phyloP scores from a whole-genome alignment of 2,113 vertebrate species.

The Boulengeromyrus knoepffleri region DNA sequence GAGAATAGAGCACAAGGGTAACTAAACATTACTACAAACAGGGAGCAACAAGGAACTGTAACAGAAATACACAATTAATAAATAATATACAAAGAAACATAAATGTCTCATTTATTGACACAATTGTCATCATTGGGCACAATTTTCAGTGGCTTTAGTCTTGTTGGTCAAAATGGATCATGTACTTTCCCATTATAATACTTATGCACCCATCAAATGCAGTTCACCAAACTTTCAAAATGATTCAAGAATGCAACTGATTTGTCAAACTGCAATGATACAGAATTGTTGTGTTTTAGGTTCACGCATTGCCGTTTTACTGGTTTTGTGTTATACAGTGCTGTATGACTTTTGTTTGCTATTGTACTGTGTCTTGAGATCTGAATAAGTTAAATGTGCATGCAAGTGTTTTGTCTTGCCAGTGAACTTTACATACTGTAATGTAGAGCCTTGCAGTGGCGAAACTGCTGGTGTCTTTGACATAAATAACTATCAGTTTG shows the following conservation, averaged over 20 bases:
- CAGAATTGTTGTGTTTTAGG: not conserved
- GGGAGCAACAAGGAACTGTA: not conserved
- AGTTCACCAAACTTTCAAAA: not conserved
- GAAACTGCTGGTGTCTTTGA: not conserved
- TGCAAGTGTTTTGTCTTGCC: not conserved
- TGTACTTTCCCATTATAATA: not conserved
- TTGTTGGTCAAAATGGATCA: not conserved
- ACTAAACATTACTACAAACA: not conserved
- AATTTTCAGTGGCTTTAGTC: not conserved
- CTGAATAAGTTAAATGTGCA: no score
- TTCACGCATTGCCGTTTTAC: not conserved
- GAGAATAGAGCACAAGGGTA: not conserved
- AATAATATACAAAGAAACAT: not conserved
- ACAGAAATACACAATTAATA: not conserved
- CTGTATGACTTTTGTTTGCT: not conserved
- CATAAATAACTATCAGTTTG: not conserved
- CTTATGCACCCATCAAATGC: not conserved
- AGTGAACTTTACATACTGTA: not conserved
- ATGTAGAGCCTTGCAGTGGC: not conserved
- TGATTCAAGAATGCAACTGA: not conserved
- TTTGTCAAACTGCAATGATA: no score
- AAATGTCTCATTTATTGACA: not conserved
- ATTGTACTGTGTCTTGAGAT: no score
- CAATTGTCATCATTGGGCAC: not conserved
- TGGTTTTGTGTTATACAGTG: not conserved